These are phyloP conservation scores for Channallabes apus DNA, from an alignment of 2,797 vertebrate genomes.

Conservation along the genomic window DNA sequence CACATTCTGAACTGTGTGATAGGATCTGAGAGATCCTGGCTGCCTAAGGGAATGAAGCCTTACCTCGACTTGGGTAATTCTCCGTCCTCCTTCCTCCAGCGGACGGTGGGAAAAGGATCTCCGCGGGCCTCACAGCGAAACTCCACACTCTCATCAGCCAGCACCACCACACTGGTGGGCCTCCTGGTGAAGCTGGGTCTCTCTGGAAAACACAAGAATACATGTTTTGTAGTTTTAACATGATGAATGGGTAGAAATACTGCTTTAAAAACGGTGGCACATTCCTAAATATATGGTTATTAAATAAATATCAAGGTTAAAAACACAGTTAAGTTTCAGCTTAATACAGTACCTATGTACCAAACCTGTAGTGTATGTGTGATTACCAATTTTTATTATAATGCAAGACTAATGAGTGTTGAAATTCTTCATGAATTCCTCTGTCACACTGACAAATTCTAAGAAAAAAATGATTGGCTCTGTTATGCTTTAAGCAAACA, in stretches of 20 bases:
- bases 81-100: constrained; percentile 96
- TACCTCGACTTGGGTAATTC: constrained; percentile 94
- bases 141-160: constrained; percentile 92
- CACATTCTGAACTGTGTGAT: neutral
- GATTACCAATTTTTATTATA: neutral
- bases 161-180: constrained; percentile 88
- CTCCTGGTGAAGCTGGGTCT: constrained; percentile 95
- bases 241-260: neutral
- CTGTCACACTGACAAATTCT: neutral
- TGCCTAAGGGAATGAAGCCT: constrained; percentile 8
- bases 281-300: neutral
- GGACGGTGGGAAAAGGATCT: constrained; percentile 93
- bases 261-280: neutral
- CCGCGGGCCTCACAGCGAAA: constrained; percentile 96
- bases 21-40: constrained; percentile 11
- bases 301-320: neutral
- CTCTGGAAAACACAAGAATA: constrained; percentile 71
- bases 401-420: neutral
- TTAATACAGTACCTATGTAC: neutral
- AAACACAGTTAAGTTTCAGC: neutral
- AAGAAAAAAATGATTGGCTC: neutral
- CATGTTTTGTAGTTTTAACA: neutral
- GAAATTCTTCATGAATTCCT: neutral
- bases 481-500: neutral
- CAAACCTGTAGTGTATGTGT: neutral